phyloP scores from a whole-genome alignment of 1,140 invertebrate genomes.

The Saccostrea echinata region DNA sequence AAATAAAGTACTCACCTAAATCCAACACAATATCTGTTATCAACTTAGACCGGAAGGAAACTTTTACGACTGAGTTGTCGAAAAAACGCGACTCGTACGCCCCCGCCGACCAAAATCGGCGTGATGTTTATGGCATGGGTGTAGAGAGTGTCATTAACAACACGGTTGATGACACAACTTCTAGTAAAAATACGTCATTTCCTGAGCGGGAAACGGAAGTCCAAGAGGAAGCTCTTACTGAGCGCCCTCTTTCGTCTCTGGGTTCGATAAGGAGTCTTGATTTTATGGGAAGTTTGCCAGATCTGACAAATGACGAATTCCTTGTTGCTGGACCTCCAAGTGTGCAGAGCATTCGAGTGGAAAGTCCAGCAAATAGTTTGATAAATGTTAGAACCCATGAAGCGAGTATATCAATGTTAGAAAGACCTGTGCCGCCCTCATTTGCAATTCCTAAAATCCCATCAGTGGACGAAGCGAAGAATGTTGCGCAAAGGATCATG shows the following conservation, averaged over 20 bases:
- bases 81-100: slow-evolving; percentile 15
- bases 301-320: slow-evolving; percentile 18
- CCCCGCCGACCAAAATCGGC: background rate
- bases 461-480: background rate
- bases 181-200: background rate
- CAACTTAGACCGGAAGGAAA: background rate
- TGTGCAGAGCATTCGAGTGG: slow-evolving; percentile 33
- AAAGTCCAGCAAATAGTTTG: background rate
- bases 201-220: background rate
- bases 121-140: background rate
- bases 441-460: background rate
- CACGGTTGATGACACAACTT: background rate
- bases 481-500: slow-evolving; percentile 3
- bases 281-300: background rate
- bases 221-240: background rate
- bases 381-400: background rate
- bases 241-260: background rate
- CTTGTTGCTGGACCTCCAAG: background rate
- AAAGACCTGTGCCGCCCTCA: slow-evolving; percentile 3
- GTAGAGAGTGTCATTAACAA: background rate
- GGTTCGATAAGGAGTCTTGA: background rate
- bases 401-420: background rate
- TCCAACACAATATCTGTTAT: background rate
- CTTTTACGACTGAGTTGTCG: background rate
- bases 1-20: background rate